Base-by-base conservation (phyloP, 2,888 invertebrate species). In the Dryadula phaetusa region DNA sequence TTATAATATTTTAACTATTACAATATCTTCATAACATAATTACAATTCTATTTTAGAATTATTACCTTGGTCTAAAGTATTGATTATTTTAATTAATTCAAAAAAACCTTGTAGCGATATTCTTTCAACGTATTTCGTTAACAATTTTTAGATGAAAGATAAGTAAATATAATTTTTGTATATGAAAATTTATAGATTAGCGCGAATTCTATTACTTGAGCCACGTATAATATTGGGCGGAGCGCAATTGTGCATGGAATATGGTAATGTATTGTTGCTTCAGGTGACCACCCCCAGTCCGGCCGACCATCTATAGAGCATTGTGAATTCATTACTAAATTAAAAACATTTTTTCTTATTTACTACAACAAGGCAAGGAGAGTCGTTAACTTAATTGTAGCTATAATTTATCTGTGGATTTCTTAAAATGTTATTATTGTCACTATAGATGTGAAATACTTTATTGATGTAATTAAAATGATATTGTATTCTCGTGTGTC, bases 261-360 rank as follows among this genome's bases (percentile, higher is more conserved):
- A 90, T 90, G 90, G 84, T 84, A 90, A 90, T 89, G 76, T 66
- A 70, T 70, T 65, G 76, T 72, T 72, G 74, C 69, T 76, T 68
- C 72, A 75, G 76, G 79, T 86, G 88, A 85, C 90, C 88, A 85
- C 85, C 84, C 82, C 79, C 76, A 69, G 75, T 79, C 73, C 73
- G 68, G 69, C 40, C 52, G 40, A 44, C 52, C 37, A 46, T 56
- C 46, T 46, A 62, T 16, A 44, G 56, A 46, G 37, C 67, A 22
- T 65, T 54, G 62, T 62, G 53, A 66, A 66, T 70, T 49, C 54
- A 60, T 65, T 61, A 60, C 61, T 37, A 53, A 60, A 65, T 67
- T 62, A 65, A 34, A 69, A 46, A 40, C 22, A 34, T 58, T 58
- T 49, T 60, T 42, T 42, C 40, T 65, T 54, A 53, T 65, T 60